Base-by-base conservation (phyloP, 2,888 invertebrate genomes). In the Dicycla oo region DNA sequence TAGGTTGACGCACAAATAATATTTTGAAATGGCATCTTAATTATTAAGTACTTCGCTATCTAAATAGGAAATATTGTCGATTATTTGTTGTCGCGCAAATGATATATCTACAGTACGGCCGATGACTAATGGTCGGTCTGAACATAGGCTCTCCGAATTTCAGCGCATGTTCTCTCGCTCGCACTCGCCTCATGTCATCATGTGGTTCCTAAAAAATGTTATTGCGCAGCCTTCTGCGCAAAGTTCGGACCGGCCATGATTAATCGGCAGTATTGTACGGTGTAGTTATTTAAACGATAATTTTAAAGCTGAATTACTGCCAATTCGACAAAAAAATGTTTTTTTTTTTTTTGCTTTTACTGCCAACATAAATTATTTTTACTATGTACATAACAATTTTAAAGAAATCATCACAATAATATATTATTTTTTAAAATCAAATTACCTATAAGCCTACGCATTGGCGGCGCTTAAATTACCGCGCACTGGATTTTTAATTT, bases 261-360 rank as follows among this genome's bases (percentile, higher is more conserved):
- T 38, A 7, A 38, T 34, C 34, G 34, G 34, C 34, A 3, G 6
- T 34, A 34, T 6, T 34, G 34, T 6, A 34, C 6, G n/a, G 0
- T 45, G 23, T 38, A 15, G 34, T 43, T 49, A 56, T 43, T n/a
- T 43, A 51, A 74, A 75, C 40, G 23, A 53, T 58, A 58, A 30
- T 58, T 38, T 45, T 47, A 40, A 30, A 26, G 67, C 75, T 30
- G 51, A 38, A 66, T 75, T 47, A 75, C 67, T 75, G 73, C 66
- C 66, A 51, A 65, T 45, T 20, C 10, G 57, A 49, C 0, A 6
- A 47, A 54, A 45, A 26, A 5, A n/a, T n/a, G n/a, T n/a, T n/a
- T 20, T 0, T 0, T 20, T 15, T 8, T 18, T n/a, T 34, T 56
- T 56, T 49, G 30, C 40, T 23, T 40, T 3, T 15, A 57, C 30